A percentile compares a stretch with the other conserved stretches of the same genome.
Conservation (phyloP, 2,797 vertebrate species). For the Pterois miles region DNA sequence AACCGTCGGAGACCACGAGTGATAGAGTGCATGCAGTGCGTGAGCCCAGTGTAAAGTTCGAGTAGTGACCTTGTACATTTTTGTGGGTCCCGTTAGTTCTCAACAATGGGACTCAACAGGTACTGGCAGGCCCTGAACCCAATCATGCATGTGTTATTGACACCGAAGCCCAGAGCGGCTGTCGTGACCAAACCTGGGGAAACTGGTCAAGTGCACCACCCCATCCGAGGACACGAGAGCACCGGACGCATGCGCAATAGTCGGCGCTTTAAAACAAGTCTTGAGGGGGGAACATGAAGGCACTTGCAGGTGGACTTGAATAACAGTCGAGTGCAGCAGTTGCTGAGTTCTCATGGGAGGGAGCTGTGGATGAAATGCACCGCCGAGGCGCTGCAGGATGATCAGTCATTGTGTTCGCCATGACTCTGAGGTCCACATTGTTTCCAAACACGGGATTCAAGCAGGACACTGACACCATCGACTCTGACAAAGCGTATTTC, state of each 20-base stretch:
- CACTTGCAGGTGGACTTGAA: conserved; percentile 70
- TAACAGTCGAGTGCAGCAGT: conserved; percentile 60
- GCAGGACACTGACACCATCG: conserved; percentile 71
- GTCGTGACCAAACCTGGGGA: too few relatives aligned
- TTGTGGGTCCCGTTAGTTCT: too few relatives aligned
- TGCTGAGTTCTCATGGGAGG: conserved; percentile 48
- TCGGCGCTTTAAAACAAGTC: conserved; percentile 80
- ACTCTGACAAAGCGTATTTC: conserved; percentile 61
- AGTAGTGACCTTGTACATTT: too few relatives aligned
- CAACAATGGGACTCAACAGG: too few relatives aligned
- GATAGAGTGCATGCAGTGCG: too few relatives aligned
- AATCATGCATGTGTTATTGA: too few relatives aligned
- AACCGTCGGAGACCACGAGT: too few relatives aligned
- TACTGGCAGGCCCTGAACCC: too few relatives aligned
- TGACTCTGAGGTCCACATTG: conserved; percentile 90
- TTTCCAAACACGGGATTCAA: conserved; percentile 79
- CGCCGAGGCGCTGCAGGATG: conserved; percentile 68
- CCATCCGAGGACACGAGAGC: too few relatives aligned
- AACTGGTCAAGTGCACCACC: too few relatives aligned
- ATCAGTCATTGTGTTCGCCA: conserved; percentile 71
- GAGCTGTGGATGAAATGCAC: conserved; percentile 31
- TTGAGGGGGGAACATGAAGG: conserved; percentile 83
- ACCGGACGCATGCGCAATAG: conserved; percentile 80
- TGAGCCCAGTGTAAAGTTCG: too few relatives aligned
- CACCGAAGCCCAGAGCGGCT: too few relatives aligned